Percentiles rank a stretch among this genome's conserved stretches.
Conservation (phyloP, 2,113 vertebrate genomes). For the Boleophthalmus pectinirostris region DNA sequence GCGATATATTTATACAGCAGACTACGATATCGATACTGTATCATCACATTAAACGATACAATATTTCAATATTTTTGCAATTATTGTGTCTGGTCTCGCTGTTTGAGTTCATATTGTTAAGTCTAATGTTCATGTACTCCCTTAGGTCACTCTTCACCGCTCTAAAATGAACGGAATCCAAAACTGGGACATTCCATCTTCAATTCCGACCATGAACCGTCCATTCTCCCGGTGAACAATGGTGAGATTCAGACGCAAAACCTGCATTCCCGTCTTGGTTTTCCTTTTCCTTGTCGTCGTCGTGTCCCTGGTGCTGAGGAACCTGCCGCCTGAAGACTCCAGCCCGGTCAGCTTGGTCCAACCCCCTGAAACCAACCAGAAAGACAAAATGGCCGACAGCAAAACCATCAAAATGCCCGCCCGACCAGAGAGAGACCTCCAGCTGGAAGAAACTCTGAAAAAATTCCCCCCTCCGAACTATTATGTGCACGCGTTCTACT, state of each 20-base stretch:
- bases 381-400: conserved; percentile 23
- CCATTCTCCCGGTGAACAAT: conserved; percentile 71
- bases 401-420: conserved; percentile 58
- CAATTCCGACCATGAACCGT: conserved; percentile 44
- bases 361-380: conserved; percentile 66
- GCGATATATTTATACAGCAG: too few relatives aligned
- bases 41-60: too few relatives aligned
- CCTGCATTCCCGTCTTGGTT: conserved; percentile 82
- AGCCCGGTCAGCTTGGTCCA: conserved; percentile 78
- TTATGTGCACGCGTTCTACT: conserved; percentile 93
- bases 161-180: neutral
- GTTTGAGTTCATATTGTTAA: too few relatives aligned
- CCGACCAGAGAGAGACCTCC: conserved; percentile 38
- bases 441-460: conserved; percentile 64
- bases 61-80: too few relatives aligned
- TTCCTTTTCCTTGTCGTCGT: conserved; percentile 85
- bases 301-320: conserved; percentile 87
- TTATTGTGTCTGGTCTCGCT: too few relatives aligned
- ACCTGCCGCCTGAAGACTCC: conserved; percentile 81
- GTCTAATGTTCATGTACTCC: conserved; percentile 4
- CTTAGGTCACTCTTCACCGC: conserved; percentile 22
- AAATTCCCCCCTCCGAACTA: conserved; percentile 87
- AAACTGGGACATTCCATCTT: conserved; percentile 6
- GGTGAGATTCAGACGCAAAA: conserved; percentile 90
- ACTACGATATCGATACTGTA: too few relatives aligned